Evolutionary conservation across 2,888 invertebrate genomes (phyloP).

Genomic region (Conomelus anceps): DNA sequence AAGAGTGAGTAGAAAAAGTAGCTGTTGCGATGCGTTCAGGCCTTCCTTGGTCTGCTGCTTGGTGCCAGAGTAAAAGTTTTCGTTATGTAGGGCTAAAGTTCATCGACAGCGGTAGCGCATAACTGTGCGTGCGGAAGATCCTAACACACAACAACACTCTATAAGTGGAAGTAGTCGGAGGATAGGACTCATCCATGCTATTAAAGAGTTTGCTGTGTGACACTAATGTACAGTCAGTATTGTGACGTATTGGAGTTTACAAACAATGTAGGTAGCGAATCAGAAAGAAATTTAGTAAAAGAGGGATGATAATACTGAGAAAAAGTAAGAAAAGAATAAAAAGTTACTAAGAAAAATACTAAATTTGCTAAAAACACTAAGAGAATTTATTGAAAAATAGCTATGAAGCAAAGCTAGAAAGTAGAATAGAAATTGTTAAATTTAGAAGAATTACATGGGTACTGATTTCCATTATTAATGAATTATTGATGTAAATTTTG

Average conservation of each 20-base stretch:
- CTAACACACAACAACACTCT: not conserved
- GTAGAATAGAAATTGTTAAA: no score
- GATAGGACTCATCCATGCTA: not conserved
- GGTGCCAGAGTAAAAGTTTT: not conserved
- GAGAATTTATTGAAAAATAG: no score
- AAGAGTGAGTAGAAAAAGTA: not conserved
- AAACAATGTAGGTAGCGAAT: not conserved
- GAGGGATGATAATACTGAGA: no score
- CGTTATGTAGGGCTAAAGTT: not conserved
- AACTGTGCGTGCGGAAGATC: not conserved
- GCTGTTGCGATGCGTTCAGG: not conserved
- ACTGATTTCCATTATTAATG: no score
- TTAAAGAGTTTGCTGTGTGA: not conserved
- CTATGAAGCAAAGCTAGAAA: no score
- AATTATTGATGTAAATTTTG: no score
- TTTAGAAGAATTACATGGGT: no score
- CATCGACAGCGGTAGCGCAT: not conserved
- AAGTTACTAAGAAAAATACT: no score
- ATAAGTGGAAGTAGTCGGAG: no score
- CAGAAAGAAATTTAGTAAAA: no score
- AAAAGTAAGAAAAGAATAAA: no score
- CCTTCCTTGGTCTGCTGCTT: not conserved
- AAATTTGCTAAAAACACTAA: no score
- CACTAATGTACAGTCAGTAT: not conserved
- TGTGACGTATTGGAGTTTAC: not conserved